Percentiles rank a stretch among this genome's conserved stretches.
Conservation (phyloP, 2,797 vertebrate genomes). For the Acanthornis magna region DNA sequence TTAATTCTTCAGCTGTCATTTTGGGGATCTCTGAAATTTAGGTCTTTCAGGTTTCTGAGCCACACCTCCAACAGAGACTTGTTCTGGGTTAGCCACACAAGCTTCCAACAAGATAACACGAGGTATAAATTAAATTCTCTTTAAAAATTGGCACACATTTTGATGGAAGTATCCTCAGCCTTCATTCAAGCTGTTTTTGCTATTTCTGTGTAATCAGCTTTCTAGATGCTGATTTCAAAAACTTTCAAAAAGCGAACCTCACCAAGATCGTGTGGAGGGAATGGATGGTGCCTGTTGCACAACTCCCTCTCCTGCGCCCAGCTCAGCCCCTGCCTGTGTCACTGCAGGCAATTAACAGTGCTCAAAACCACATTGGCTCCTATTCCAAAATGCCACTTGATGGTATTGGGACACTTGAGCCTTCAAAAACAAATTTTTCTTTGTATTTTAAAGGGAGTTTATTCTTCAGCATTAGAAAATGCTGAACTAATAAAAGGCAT, state of each 20-base stretch:
- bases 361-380: neutral
- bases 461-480: neutral
- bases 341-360: conserved; percentile 30
- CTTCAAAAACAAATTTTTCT: neutral
- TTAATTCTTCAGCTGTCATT: neutral
- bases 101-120: neutral
- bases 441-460: neutral
- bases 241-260: neutral
- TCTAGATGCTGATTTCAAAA: neutral
- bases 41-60: neutral
- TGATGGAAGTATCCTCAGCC: neutral
- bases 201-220: neutral
- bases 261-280: rapidly evolving
- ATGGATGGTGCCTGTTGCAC: neutral
- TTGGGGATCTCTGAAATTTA: neutral
- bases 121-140: neutral
- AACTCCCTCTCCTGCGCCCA: neutral
- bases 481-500: neutral
- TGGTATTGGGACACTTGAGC: neutral
- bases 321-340: conserved; percentile 10
- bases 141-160: neutral
- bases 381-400: conserved; percentile 9
- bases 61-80: neutral
- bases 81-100: neutral
- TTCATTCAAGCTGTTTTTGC: neutral